phyloP scores from a whole-genome alignment of 2,797 vertebrate genomes.

The Miichthys miiuy region DNA sequence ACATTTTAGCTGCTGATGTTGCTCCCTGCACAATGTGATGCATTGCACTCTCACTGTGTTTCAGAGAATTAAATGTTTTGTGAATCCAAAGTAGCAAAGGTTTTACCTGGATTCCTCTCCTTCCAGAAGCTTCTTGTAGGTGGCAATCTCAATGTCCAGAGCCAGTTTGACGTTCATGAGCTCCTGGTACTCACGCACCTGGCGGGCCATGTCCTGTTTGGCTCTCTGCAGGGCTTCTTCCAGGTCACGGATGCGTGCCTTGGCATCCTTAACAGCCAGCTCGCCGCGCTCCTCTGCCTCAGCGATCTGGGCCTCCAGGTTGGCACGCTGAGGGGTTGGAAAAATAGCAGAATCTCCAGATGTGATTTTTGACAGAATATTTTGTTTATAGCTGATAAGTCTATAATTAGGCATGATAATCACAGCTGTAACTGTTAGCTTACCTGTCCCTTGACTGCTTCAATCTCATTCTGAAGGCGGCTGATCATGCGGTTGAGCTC shows the following conservation, averaged over 20 bases:
- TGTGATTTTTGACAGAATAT: neutral
- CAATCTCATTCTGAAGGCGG: conserved; percentile 91
- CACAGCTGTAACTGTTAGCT: neutral
- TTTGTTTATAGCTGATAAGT: neutral
- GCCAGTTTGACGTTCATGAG: conserved; percentile 87
- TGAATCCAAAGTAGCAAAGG: neutral
- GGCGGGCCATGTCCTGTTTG: conserved; percentile 81
- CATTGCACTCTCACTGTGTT: neutral
- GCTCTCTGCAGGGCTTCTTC: conserved; percentile 81
- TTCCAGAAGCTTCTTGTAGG: conserved; percentile 87
- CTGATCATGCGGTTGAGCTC: conserved; percentile 91
- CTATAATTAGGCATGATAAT: neutral
- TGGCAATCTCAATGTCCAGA: conserved; percentile 86
- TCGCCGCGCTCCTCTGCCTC: conserved; percentile 82
- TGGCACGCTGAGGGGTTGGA: conserved; percentile 77
- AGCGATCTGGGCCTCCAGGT: conserved; percentile 78
- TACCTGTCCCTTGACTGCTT: conserved; percentile 92
- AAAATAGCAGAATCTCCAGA: conserved; percentile 16
- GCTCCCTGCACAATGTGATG: neutral
- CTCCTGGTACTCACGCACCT: conserved; percentile 89
- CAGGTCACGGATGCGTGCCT: conserved; percentile 80
- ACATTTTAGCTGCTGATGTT: conserved; percentile 8
- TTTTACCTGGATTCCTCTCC: conserved; percentile 88
- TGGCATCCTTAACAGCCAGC: conserved; percentile 81
- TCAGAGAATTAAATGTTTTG: neutral